Conservation (phyloP, 2,113 vertebrate species). For the Trichechus manatus region DNA sequence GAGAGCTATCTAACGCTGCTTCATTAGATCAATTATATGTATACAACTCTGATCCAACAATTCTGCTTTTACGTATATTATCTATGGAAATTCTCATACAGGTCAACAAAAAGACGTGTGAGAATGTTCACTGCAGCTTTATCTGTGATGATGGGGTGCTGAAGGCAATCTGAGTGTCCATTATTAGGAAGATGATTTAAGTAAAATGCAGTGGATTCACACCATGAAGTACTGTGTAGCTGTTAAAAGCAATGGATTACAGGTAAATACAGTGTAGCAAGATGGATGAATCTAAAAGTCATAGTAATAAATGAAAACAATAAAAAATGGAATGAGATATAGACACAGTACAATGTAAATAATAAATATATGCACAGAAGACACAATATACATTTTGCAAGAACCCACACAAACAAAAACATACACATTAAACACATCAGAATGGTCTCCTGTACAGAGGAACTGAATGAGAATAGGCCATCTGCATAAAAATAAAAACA, state of each 20-base stretch:
- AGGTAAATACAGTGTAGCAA: not conserved
- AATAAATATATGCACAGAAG: not conserved
- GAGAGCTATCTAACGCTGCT: not conserved
- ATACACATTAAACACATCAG: not conserved
- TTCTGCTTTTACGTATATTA: not conserved
- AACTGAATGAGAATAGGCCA: not conserved
- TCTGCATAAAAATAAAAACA: constrained; percentile 28
- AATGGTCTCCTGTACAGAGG: not conserved
- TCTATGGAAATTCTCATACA: not conserved
- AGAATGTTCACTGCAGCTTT: not conserved
- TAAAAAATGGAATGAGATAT: not conserved
- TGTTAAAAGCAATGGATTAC: not conserved
- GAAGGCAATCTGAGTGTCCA: not conserved
- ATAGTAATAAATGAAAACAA: not conserved
- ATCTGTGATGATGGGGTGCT: not conserved
- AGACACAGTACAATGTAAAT: constrained; percentile 1
- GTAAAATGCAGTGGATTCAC: not conserved
- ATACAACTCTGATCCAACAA: not conserved
- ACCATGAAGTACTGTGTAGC: not conserved
- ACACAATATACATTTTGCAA: constrained; percentile 22
- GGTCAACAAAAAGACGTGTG: not conserved
- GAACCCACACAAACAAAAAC: constrained; percentile 14
- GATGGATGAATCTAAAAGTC: not conserved
- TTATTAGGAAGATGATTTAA: not conserved
- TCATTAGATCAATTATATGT: not conserved